Evolutionary conservation across 64 coral and sea anemone genomes (phyloP).

Genomic region (Catalaphyllia jardinei): DNA sequence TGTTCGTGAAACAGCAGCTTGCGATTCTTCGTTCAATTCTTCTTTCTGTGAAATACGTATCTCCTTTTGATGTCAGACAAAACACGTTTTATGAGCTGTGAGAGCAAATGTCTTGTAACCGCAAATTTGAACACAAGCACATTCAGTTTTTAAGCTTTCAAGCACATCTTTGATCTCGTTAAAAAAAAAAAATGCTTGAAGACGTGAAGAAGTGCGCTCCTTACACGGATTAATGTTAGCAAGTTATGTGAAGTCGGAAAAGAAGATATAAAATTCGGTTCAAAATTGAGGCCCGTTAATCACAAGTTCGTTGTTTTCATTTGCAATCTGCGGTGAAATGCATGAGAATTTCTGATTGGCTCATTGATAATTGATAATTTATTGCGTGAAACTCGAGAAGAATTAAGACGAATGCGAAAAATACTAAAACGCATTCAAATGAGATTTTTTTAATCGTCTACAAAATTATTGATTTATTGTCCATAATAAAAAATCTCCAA

Average conservation of each 20-base stretch:
- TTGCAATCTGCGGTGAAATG: not conserved
- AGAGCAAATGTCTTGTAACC: not conserved
- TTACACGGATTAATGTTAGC: not conserved
- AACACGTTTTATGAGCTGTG: not conserved
- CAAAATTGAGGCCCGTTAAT: not conserved
- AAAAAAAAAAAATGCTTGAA: not conserved
- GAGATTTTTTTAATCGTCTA: too few relatives aligned
- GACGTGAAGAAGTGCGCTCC: not conserved
- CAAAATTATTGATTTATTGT: too few relatives aligned
- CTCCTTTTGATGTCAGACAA: not conserved
- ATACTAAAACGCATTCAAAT: too few relatives aligned
- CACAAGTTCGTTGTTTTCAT: not conserved
- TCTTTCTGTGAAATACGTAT: not conserved
- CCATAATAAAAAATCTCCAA: too few relatives aligned
- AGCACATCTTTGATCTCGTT: not conserved
- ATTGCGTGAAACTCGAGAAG: too few relatives aligned
- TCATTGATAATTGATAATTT: not conserved
- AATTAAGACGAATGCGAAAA: too few relatives aligned
- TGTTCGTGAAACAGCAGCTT: not conserved
- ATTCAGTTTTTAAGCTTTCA: not conserved
- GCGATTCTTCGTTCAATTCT: not conserved
- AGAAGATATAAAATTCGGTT: too few relatives aligned
- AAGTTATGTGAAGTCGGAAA: too few relatives aligned
- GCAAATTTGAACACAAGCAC: not conserved
- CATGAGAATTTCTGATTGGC: not conserved